Conservation (phyloP, 1,140 invertebrate species). For the Gonioctena quinquepunctata region DNA sequence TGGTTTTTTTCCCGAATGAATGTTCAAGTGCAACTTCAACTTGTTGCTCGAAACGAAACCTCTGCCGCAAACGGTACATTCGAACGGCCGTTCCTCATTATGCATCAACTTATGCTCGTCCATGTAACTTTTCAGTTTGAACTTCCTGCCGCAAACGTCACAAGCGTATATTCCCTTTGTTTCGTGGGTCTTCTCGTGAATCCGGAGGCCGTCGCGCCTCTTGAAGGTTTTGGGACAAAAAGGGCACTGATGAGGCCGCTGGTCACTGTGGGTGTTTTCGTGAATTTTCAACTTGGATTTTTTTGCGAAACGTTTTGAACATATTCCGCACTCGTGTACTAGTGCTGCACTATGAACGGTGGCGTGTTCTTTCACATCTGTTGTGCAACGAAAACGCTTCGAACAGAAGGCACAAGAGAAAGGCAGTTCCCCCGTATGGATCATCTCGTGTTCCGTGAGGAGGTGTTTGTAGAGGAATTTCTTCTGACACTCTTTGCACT, state of each 20-base stretch:
- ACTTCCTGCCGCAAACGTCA: neutral
- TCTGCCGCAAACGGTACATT: neutral
- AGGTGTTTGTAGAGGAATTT: neutral
- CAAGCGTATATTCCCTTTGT: neutral
- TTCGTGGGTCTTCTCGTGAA: neutral
- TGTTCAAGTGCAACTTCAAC: neutral
- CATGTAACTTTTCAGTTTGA: neutral
- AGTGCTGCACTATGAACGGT: neutral
- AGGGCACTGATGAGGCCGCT: neutral
- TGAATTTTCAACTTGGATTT: neutral
- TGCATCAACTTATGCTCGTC: neutral
- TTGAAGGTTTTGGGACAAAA: neutral
- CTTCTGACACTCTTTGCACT: conserved; percentile 1
- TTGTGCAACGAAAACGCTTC: neutral
- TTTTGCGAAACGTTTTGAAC: neutral
- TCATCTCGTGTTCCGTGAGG: neutral
- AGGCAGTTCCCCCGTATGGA: neutral
- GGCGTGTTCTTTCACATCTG: neutral
- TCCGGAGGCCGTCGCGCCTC: neutral
- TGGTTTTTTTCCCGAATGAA: conserved; percentile 20
- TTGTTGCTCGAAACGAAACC: neutral
- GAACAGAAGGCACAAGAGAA: neutral
- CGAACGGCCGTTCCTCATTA: neutral
- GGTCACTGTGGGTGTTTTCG: neutral
- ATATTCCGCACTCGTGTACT: neutral